phyloP scores from a whole-genome alignment of 1,140 invertebrate species.

The Aphidius gifuensis region DNA sequence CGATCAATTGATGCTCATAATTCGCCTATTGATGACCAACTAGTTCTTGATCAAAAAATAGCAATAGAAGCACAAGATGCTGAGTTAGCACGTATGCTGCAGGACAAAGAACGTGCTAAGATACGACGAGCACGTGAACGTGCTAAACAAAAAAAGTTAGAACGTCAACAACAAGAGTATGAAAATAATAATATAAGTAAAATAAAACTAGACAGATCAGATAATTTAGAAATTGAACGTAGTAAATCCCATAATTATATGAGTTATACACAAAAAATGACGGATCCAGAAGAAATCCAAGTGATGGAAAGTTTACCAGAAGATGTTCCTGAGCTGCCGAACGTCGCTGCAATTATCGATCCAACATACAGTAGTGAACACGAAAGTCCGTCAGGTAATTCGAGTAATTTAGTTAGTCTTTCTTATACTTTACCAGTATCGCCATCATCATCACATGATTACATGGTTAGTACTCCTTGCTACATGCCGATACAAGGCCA shows the following conservation, averaged over 20 bases:
- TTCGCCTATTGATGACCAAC: conserved; percentile 59
- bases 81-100: conserved; percentile 82
- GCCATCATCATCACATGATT: conserved; percentile 41
- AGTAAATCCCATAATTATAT: background rate
- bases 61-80: conserved; percentile 90
- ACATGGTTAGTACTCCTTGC: conserved; percentile 60
- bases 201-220: conserved; percentile 44
- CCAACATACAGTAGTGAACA: conserved; percentile 48
- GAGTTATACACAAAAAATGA: conserved; percentile 5
- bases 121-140: conserved; percentile 64
- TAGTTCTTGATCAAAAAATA: conserved; percentile 68
- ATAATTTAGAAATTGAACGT: conserved; percentile 37
- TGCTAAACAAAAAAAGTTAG: conserved; percentile 65
- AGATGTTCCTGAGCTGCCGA: conserved; percentile 37
- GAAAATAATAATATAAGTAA: conserved; percentile 51
- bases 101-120: conserved; percentile 77
- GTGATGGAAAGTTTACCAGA: conserved; percentile 39
- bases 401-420: conserved; percentile 45
- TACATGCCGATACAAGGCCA: conserved; percentile 81
- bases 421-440: conserved; percentile 42
- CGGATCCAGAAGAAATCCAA: conserved; percentile 54
- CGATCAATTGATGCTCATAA: conserved; percentile 51
- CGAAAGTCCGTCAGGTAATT: conserved; percentile 42
- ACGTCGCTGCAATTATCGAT: conserved; percentile 53
- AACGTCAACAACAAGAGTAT: conserved; percentile 57